Conservation (phyloP, 2,888 invertebrate species). For the Formica aserva region DNA sequence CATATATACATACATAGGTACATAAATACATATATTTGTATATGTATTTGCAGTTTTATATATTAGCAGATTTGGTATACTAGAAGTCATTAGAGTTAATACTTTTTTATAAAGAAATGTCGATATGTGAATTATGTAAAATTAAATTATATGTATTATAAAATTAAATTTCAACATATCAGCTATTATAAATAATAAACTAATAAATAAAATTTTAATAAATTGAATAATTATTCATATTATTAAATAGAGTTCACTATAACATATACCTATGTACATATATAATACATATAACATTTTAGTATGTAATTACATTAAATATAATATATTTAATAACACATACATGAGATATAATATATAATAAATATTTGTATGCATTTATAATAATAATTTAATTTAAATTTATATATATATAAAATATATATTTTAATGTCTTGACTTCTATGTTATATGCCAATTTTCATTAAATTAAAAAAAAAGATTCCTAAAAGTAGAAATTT, state of each 20-base stretch:
- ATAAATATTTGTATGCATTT: not conserved
- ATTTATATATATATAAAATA: not conserved
- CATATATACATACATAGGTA: no score
- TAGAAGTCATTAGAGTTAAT: not conserved
- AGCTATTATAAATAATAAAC: not conserved
- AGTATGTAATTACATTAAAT: not conserved
- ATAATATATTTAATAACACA: not conserved
- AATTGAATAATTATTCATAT: slow-evolving; percentile 6
- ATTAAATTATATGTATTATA: not conserved
- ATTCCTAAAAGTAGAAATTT: not conserved
- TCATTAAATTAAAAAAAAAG: not conserved
- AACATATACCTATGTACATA: not conserved
- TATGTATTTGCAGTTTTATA: no score
- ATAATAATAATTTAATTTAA: not conserved
- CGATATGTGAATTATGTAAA: not conserved
- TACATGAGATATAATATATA: not conserved
- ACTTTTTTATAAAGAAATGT: slow-evolving; percentile 2
- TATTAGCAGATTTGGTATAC: not conserved
- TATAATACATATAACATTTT: not conserved
- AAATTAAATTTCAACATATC: not conserved
- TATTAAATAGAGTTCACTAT: not conserved
- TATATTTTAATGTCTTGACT: not conserved
- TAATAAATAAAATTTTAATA: not conserved
- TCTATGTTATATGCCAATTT: not conserved
- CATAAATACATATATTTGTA: no score